Evolutionary conservation across 2,113 vertebrate species (phyloP), one percentile per base, ranked within the genome.

Genomic region (Seriola quinqueradiata): DNA sequence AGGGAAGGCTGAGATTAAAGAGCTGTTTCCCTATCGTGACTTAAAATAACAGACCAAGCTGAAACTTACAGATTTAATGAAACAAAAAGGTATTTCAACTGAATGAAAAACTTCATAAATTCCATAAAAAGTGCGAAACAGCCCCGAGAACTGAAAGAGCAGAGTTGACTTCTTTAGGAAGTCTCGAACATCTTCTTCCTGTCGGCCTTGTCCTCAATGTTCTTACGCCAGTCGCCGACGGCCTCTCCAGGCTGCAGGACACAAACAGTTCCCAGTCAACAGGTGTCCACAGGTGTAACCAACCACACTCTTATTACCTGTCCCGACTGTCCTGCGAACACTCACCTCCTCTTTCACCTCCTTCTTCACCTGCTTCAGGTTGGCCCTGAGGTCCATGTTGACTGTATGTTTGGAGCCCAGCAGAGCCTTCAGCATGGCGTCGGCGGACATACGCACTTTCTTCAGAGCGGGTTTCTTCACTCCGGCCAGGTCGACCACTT

Each of bases 281-380:
- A 28, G 14, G 14, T 4, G 40, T 19, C 42, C 8, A 9, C 63
- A 16, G 14, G 14, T 13, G 40, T 42, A 11, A 42, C 3, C 21
- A 11, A 42, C 3, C 21, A 8, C 42, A 28, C 23, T 8, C 5
- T n/a, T 21, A 0, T 25, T 19, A 23, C 3, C 65, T 28, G n/a
- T 12, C 5, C 28, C 0, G 19, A 34, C 3, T 7, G 48, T 19
- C 4, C 1, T 38, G 12, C 2, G 8, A 3, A 28, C 1, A 77
- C 92, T 88, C 74, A 95, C 94, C 94, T 99, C 98, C 95, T 98
- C 97, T 67, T 99, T 99, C 86, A 96, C 96, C 83, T 99, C 98
- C 93, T 99, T 99, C 96, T 99, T 99, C 79, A 99, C 98, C 91
- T 97, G 97, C 92, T 99, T 99, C 89, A 99, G 96, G 95, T 98